Percentiles rank a stretch among this genome's conserved stretches.
phyloP scores from a whole-genome alignment of 2,797 vertebrate genomes.

The Moxostoma hubbsi region DNA sequence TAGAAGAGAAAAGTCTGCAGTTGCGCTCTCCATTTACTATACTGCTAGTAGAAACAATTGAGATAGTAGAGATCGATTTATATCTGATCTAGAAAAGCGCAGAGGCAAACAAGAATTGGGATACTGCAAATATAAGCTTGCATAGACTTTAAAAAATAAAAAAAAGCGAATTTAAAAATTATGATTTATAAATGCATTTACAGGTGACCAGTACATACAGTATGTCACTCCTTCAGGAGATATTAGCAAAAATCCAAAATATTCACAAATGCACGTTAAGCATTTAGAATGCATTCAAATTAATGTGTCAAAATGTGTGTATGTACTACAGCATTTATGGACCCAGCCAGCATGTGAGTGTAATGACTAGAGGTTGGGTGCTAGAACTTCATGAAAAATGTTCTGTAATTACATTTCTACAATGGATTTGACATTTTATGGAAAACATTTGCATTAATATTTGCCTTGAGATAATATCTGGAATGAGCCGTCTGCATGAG shows the following conservation, averaged over 20 bases:
- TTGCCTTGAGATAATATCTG: neutral
- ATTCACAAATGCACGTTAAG: neutral
- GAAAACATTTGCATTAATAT: neutral
- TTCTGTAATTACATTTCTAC: neutral
- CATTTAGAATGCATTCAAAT: neutral
- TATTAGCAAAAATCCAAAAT: neutral
- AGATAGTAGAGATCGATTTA: too few relatives aligned
- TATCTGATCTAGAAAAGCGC: too few relatives aligned
- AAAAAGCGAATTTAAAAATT: neutral
- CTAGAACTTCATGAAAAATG: neutral
- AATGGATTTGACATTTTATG: slow-evolving; percentile 2
- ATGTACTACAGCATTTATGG: neutral
- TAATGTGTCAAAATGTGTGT: neutral
- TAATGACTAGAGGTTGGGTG: neutral
- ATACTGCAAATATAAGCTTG: too few relatives aligned
- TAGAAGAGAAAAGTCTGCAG: too few relatives aligned
- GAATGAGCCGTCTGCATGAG: neutral
- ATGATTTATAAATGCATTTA: neutral
- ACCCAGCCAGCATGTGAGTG: neutral
- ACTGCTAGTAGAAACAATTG: too few relatives aligned
- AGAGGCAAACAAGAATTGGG: too few relatives aligned
- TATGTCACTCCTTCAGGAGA: too few relatives aligned
- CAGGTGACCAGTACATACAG: neutral
- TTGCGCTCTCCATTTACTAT: too few relatives aligned
- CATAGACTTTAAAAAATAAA: too few relatives aligned